phyloP scores from a whole-genome alignment of 1,140 invertebrate genomes.

The Apis cerana region DNA sequence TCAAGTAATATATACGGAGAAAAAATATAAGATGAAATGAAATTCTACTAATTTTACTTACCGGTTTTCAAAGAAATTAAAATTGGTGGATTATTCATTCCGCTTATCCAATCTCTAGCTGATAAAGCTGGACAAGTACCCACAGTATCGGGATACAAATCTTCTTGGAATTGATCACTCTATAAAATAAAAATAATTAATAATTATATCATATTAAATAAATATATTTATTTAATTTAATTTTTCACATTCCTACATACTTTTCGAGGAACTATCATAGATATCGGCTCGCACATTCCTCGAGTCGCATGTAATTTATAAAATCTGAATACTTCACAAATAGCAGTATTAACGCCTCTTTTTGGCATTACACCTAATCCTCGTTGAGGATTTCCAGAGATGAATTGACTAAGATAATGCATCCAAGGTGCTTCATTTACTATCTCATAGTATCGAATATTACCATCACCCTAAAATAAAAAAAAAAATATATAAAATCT shows the following conservation, averaged over 20 bases:
- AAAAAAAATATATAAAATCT: not conserved
- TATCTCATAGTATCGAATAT: conserved; percentile 97
- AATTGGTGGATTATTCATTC: conserved; percentile 90
- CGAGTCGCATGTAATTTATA: conserved; percentile 95
- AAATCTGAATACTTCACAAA: conserved; percentile 95
- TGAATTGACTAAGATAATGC: conserved; percentile 94
- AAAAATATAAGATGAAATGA: not conserved
- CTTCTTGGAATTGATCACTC: conserved; percentile 91
- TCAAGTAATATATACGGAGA: not conserved
- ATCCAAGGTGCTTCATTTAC: conserved; percentile 91
- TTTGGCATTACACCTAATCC: conserved; percentile 97
- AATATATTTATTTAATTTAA: not conserved
- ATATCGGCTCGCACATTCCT: conserved; percentile 93
- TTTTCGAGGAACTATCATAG: conserved; percentile 96
- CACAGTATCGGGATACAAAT: conserved; percentile 96
- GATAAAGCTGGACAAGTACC: conserved; percentile 90
- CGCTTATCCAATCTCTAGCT: conserved; percentile 94
- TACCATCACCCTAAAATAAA: conserved; percentile 90
- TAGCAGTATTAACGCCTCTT: conserved; percentile 90
- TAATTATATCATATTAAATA: not conserved
- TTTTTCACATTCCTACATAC: conserved; percentile 70
- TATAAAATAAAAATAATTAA: conserved; percentile 67
- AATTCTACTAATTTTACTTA: conserved; percentile 76
- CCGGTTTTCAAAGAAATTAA: conserved; percentile 92
- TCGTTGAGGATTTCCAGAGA: conserved; percentile 94